Base-by-base conservation (phyloP, 2,797 vertebrate species). In the Lutjanus argentimaculatus region DNA sequence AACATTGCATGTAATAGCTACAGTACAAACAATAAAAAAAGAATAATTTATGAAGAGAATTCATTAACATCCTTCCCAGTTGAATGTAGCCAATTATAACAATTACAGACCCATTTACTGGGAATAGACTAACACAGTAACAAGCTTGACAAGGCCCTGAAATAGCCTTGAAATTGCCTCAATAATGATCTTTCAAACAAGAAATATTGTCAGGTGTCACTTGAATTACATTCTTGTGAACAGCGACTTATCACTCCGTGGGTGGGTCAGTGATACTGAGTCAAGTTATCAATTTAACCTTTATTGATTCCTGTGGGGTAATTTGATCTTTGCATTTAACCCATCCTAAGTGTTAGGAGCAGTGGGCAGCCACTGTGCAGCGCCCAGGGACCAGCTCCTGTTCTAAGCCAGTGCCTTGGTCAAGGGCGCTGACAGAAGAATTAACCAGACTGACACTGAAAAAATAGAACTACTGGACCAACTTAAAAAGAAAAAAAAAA, bases 81-180 rank as follows among this genome's bases (percentile, higher is more conserved):
- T 83, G 61, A 90, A 81, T 89, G 49, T 49, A 75, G 67, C 63
- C 74, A 86, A 79, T 91, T 86, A 82, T 61, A 67, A 80, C 68
- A 85, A 83, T 86, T 83, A 88, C 72, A 81, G 30, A 68, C 17
- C 58, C 16, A 79, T 90, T 89, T 79, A 62, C 22, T 53, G 69
- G 65, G 42, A 75, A 65, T 25, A 71, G 30, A 89, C 75, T 45
- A 81, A 84, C 42, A 64, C 25, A 17, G 15, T 61, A 73, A 80
- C 42, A 68, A 63, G 69, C 42, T 17, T 76, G 74, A 83, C 52
- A 63, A 67, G 67, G 43, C 55, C 64, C 42, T 36, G 55, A 77
- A 85, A 76, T 59, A 4, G 40, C 55, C 66, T 36, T 36, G 55
- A 76, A 85, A 76, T 63, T 3, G 40, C 61, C 68, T 65, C 57